Base-by-base conservation (phyloP, 2,797 vertebrate genomes). In the Pseudomugil tenellus region DNA sequence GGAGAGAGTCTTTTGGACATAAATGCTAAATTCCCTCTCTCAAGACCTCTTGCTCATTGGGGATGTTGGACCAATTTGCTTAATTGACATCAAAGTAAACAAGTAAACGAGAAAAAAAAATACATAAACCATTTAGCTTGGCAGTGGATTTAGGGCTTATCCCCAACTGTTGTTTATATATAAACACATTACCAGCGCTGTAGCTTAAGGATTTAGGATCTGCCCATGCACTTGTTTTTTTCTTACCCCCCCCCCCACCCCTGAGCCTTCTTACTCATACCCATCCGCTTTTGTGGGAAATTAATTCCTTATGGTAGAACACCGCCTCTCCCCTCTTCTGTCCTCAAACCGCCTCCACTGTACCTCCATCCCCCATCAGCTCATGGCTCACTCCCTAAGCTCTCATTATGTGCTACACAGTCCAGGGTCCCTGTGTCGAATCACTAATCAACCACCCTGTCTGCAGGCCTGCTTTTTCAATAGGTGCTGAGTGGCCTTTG, bases 361-460 rank as follows among this genome's bases (percentile, higher is more conserved):
- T 86, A 75, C 84, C 74, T 72, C 83, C 73, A 73, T 74, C 84
- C 84, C 79, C 82, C 80, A 82, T 91, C 70, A 29, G 80, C 85
- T 91, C 83, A 87, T 81, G 85, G 72, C 79, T 77, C 17, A 63
- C 78, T 92, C 89, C 92, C 91, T 91, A 89, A 91, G 90, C 89
- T 91, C 92, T 93, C 87, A 93, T 93, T 93, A 94, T 93, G 89
- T 90, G 89, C 91, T 91, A 91, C 92, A 92, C 85, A 86, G 89
- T 90, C 88, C 88, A 81, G 89, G 85, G 90, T 92, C 89, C 81
- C 91, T 69, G 85, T 89, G 89, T 92, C 91, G 87, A 93, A 95
- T 93, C 89, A 31, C 93, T 93, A 94, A 94, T 94, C 92, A 93
- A 93, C 91, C 90, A 72, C 86, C 89, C 90, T 86, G 90, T 92